Conservation (phyloP, 1,140 invertebrate species). For the Musca domestica region DNA sequence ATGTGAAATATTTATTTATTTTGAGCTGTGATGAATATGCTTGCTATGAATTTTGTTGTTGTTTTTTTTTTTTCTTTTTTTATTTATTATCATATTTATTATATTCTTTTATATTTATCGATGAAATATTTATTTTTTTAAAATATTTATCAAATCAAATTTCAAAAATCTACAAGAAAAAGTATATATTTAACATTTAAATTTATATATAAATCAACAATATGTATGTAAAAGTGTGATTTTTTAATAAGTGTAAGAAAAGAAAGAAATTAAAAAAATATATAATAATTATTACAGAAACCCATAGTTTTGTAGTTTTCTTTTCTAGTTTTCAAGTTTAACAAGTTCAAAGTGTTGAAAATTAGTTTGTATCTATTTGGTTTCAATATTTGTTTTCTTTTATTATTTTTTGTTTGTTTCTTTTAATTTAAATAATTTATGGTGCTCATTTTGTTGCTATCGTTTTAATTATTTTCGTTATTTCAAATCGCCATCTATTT, state of each 20-base stretch:
- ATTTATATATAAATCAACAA: not conserved
- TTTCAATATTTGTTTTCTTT: too few species aligned
- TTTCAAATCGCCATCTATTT: not conserved
- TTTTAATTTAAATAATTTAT: not conserved
- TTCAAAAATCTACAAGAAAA: not conserved
- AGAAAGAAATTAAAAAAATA: not conserved
- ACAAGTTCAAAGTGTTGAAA: not conserved
- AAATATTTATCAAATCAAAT: not conserved
- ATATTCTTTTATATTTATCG: slow-evolving; percentile 13
- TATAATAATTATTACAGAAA: not conserved
- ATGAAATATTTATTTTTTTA: not conserved
- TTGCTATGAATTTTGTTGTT: slow-evolving; percentile 25
- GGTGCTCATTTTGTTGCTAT: not conserved
- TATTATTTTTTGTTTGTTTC: not conserved
- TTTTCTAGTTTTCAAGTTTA: too few species aligned
- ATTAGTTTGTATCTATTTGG: not conserved
- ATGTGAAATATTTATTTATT: slow-evolving; percentile 25
- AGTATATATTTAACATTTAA: not conserved
- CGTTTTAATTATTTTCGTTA: not conserved
- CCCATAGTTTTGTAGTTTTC: not conserved
- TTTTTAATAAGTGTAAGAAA: not conserved
- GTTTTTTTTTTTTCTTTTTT: slow-evolving; percentile 3
- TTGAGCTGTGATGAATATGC: slow-evolving; percentile 15
- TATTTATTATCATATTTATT: slow-evolving; percentile 6
- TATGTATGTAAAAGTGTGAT: not conserved